Evolutionary conservation across 1,140 invertebrate genomes (phyloP).

Genomic region (Hyposmocoma kahamanoa): DNA sequence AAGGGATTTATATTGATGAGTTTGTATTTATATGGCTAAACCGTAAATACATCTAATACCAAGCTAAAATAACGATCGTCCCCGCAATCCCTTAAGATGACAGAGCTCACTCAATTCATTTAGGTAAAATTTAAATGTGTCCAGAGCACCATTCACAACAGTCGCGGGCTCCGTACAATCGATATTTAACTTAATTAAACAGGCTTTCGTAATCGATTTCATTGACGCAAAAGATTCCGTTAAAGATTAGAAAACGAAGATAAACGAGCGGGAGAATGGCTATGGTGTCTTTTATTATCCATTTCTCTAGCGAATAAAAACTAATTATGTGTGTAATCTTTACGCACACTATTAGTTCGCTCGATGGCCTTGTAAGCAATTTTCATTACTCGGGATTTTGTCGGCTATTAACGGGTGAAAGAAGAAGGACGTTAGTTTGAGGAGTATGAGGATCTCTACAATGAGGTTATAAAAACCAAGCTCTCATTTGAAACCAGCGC

Average conservation of each 20-base stretch:
- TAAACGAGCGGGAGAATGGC: neutral
- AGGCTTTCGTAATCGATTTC: no score
- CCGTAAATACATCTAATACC: no score
- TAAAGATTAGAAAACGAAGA: neutral
- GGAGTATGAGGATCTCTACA: slow-evolving; percentile 7
- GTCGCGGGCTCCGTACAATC: neutral
- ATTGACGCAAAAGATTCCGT: neutral
- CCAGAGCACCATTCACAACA: neutral
- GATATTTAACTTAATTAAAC: slow-evolving; percentile 1
- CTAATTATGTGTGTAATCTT: neutral
- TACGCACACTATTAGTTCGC: neutral
- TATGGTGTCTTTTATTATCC: neutral
- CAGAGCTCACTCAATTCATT: neutral
- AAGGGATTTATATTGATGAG: no score
- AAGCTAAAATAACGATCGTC: neutral
- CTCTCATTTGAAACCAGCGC: slow-evolving; percentile 20
- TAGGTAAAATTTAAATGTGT: neutral
- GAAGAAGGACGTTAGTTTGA: no score
- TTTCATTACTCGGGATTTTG: no score
- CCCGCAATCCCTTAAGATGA: neutral
- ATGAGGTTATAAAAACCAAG: slow-evolving; percentile 27
- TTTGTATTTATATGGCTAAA: no score
- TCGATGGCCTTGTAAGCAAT: no score
- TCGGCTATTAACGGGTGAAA: no score
- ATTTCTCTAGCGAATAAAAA: neutral